A percentile compares a stretch with the other conserved stretches of the same genome.
These are phyloP conservation scores for Eurystomus gularis DNA, from an alignment of 2,113 vertebrate genomes.

Conservation along the genomic window DNA sequence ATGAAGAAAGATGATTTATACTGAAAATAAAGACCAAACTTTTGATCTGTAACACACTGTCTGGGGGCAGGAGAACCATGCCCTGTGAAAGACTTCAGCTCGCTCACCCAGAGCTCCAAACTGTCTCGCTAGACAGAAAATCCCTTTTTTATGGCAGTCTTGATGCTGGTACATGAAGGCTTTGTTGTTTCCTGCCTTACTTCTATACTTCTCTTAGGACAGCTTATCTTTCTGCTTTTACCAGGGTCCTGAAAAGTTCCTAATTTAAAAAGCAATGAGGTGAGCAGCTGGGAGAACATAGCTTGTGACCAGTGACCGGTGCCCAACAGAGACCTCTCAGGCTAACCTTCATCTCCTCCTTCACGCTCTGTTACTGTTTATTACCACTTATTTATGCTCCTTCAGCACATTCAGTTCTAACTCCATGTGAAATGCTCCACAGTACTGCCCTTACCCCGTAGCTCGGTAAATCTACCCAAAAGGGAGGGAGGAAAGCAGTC, in stretches of 20 bases:
- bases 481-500: not conserved
- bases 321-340: not conserved
- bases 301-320: not conserved
- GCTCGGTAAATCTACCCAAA: not conserved
- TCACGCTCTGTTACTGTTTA: conserved; percentile 3
- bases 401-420: not conserved
- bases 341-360: conserved; percentile 37
- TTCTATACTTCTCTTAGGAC: not conserved
- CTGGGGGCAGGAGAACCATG: not conserved
- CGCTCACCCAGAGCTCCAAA: not conserved
- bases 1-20: not conserved
- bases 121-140: not conserved
- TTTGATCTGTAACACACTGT: not conserved
- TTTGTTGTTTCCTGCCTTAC: not conserved
- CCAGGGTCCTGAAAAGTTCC: not conserved
- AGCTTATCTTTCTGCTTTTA: not conserved
- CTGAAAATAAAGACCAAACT: not conserved
- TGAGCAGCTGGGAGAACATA: not conserved
- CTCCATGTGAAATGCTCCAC: not conserved
- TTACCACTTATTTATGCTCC: not conserved
- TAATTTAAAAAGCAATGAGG: not conserved
- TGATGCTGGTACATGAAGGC: not conserved
- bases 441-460: not conserved
- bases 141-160: not conserved
- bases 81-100: not conserved